Percentiles rank a stretch among this genome's conserved stretches.
These are phyloP conservation scores for Opisthocomus hoazin DNA, from an alignment of 2,113 vertebrate genomes.

Conservation along the genomic window DNA sequence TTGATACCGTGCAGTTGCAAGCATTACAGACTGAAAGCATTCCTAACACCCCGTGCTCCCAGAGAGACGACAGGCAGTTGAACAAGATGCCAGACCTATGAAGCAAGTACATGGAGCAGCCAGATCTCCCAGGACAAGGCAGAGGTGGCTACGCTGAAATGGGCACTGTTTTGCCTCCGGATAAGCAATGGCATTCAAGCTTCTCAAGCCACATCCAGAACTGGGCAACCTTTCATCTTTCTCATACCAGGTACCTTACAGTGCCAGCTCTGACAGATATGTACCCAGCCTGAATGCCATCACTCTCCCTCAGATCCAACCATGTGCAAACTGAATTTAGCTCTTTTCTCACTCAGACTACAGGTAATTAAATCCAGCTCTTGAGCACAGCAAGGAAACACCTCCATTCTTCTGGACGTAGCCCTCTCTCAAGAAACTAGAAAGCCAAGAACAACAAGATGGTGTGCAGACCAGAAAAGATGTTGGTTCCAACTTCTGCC, in stretches of 20 bases:
- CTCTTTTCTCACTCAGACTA: not conserved
- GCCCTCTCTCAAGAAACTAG: not conserved
- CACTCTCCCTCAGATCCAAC: not conserved
- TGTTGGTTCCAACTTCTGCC: not conserved
- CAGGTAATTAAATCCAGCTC: not conserved
- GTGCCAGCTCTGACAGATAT: not conserved
- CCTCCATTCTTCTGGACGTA: not conserved
- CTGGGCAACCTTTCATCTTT: not conserved
- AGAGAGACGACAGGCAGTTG: not conserved
- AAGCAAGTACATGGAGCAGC: not conserved
- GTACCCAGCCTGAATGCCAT: not conserved
- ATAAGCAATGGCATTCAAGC: not conserved
- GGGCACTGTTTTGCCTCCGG: not conserved
- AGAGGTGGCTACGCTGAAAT: not conserved
- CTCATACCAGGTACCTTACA: not conserved
- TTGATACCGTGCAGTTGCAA: not conserved
- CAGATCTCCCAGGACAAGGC: not conserved
- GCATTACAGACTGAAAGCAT: not conserved
- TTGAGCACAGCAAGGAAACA: not conserved
- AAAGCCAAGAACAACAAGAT: not conserved
- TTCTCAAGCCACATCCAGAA: not conserved
- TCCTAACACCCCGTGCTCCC: not conserved
- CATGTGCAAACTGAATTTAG: not conserved
- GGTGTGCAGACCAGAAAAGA: not conserved
- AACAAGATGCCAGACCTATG: not conserved